phyloP scores from a whole-genome alignment of 2,888 invertebrate species.

The Adela reaumurella region DNA sequence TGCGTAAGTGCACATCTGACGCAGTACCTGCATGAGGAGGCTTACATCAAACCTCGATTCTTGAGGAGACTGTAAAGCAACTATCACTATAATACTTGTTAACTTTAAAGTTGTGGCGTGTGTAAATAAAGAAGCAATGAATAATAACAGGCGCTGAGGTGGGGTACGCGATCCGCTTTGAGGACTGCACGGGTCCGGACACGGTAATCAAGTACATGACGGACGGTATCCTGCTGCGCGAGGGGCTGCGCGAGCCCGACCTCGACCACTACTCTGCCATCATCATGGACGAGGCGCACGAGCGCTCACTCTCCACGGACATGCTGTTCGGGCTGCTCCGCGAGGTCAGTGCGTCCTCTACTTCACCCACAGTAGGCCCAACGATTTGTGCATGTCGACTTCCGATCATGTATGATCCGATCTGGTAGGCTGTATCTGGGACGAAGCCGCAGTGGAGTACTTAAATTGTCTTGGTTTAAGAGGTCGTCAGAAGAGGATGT shows the following conservation, averaged over 20 bases:
- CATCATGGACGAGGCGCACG: conserved; percentile 99
- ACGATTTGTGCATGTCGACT: too few relatives aligned
- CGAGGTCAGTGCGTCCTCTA: conserved; percentile 78
- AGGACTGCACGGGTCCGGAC: conserved; percentile 94
- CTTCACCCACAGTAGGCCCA: too few relatives aligned
- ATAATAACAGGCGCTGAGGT: conserved; percentile 85
- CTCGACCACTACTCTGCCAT: conserved; percentile 95
- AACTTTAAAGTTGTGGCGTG: too few relatives aligned
- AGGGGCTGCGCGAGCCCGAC: conserved; percentile 94
- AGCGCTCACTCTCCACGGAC: conserved; percentile 95
- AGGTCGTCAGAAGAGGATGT: too few relatives aligned
- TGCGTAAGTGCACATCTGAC: conserved; percentile 98
- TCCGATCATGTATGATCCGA: too few relatives aligned
- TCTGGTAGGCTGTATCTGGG: too few relatives aligned
- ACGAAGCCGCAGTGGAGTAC: too few relatives aligned
- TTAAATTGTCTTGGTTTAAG: too few relatives aligned
- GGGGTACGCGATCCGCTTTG: conserved; percentile 99
- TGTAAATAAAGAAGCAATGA: too few relatives aligned
- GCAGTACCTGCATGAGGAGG: conserved; percentile 97
- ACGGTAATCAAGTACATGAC: conserved; percentile 99
- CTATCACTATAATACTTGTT: too few relatives aligned
- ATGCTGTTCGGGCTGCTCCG: conserved; percentile 93
- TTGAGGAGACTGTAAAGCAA: too few relatives aligned
- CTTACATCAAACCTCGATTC: too few relatives aligned
- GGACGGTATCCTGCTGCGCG: conserved; percentile 94